These are phyloP conservation scores for Danaus melanippus DNA, from an alignment of 1,140 invertebrate genomes.

Conservation along the genomic window DNA sequence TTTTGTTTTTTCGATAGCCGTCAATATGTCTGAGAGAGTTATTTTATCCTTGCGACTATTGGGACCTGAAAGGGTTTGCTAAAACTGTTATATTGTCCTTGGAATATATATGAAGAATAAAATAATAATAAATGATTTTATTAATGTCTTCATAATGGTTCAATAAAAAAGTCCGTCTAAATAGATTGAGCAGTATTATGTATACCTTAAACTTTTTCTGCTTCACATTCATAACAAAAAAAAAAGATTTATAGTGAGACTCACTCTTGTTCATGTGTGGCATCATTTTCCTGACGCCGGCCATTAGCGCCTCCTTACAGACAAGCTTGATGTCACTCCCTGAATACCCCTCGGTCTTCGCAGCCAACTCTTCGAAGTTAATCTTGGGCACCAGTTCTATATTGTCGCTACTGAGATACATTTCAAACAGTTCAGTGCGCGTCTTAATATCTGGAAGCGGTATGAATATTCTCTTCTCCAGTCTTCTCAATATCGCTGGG, in stretches of 20 bases:
- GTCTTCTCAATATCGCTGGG: constrained; percentile 86
- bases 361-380: constrained; percentile 73
- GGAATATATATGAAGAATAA: too few relatives aligned
- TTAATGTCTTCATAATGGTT: too few relatives aligned
- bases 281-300: constrained; percentile 52
- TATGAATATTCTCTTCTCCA: constrained; percentile 91
- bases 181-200: too few relatives aligned
- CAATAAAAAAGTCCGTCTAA: too few relatives aligned
- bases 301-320: constrained; percentile 90
- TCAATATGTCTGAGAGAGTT: constrained; percentile 38
- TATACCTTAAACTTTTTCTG: too few relatives aligned
- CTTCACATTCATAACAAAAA: too few relatives aligned
- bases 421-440: constrained; percentile 78
- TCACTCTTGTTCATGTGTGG: constrained; percentile 41
- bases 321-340: constrained; percentile 91
- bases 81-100: too few relatives aligned
- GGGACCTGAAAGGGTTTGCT: constrained; percentile 23
- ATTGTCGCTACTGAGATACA: constrained; percentile 68
- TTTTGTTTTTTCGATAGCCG: constrained; percentile 56
- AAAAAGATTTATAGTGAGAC: not conserved
- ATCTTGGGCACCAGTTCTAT: constrained; percentile 43
- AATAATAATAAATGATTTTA: too few relatives aligned
- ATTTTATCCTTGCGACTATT: constrained; percentile 37
- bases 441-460: constrained; percentile 80
- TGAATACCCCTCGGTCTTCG: constrained; percentile 83